Base-by-base conservation (phyloP, 2,888 invertebrate genomes). In the Ormia ochracea region DNA sequence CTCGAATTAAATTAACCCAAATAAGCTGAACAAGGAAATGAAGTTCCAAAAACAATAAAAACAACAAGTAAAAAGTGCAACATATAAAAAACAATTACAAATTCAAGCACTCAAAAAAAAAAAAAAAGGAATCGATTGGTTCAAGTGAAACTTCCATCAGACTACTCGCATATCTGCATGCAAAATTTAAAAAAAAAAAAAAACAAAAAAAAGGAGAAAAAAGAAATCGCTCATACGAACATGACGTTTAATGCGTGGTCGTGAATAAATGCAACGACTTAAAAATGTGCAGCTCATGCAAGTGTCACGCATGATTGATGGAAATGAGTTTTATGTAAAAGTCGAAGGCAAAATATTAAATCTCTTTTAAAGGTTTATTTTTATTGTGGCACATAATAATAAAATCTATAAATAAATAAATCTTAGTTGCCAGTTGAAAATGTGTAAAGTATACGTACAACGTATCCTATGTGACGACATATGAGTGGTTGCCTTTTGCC, bases 301-400 rank as follows among this genome's bases (percentile, higher is more conserved):
- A 72, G 72, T 76, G 80, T 76, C 80, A 80, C 61, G 80, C 80
- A 80, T 80, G 80, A 80, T 76, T 80, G 80, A 80, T 80, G 80
- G 50, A 76, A 66, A 77, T 69, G 17, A 63, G 54, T 68, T 69
- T 76, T 52, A 23, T 23, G 45, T 43, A 41, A 41, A 59, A 21
- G 26, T 17, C n/a, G 19, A 17, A 54, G 9, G 31, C 38, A 31
- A 50, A 38, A 48, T 9, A 3, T 10, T 12, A 17, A 50, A 52
- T 26, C 33, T 28, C 48, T 38, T 38, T 26, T 19, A n/a, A 43
- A 52, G 10, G 5, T 23, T 56, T 38, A 7, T 38, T 14, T 45
- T 48, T 48, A 6, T 66, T 50, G 50, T 50, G 41, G 38, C 45
- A 56, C 45, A n/a, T 6, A 54, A 52, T 52, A n/a, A 26, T 10